Base-by-base conservation (phyloP, 1,140 invertebrate genomes). In the Diachasma alloeum region DNA sequence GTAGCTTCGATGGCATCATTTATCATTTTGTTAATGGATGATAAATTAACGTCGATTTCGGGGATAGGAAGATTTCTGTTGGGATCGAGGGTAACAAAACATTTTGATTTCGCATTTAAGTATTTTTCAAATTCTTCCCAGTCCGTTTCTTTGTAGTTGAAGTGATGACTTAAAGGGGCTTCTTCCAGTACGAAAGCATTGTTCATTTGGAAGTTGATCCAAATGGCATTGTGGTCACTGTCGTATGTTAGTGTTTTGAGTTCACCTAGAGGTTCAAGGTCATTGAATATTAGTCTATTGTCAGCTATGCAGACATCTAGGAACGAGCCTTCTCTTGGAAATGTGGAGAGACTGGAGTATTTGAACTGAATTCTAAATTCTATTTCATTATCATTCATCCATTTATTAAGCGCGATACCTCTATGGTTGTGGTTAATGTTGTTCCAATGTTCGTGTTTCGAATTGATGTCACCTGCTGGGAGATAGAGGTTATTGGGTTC, bases 381-480 rank as follows among this genome's bases (percentile, higher is more conserved):
- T 2, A 78, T 24, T 6, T 44, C 22, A 17, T 82, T 81, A 0
- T 71, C 44, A n/a, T 44, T 5, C 1, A 78, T 0, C 81, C 82
- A 82, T 17, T 44, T 76, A 10, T 78, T 59, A 0, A 82, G n/a
- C 1, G 71, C 36, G 0, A 17, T 56, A 0, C 82, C 80, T 36
- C 78, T 46, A 0, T 42, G 17, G 10, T 80, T 82, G 15, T 74
- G 68, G 0, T 66, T 9, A 0, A 1, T 22, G 19, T 84, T 79
- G 19, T 46, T 44, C 81, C 80, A 84, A 4, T 72, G 15, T 3
- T 17, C 36, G 36, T 81, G 77, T 24, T 69, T 72, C 0, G 83
- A 78, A 44, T 83, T 83, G 13, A 84, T 42, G 37, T 84, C 81
- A 0, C 83, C 79, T 9, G 81, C 80, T 4, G 83, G 5, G 22